These are phyloP conservation scores for Scaptomyza tumidula DNA, from an alignment of 2,888 invertebrate species.

Conservation along the genomic window DNA sequence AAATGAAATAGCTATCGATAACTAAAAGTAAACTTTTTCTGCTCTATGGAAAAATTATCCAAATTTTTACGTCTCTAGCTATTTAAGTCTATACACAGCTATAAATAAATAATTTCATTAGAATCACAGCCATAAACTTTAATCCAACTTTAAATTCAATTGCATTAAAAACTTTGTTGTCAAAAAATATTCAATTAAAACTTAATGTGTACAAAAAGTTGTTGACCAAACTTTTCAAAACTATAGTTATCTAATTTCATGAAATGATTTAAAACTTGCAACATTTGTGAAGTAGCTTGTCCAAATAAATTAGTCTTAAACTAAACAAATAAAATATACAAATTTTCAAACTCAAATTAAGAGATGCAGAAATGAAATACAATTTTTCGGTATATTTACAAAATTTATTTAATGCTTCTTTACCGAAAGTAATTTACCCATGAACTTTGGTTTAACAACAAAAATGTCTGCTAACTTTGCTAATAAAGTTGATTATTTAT, in stretches of 20 bases:
- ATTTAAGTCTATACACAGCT: neutral
- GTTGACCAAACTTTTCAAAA: neutral
- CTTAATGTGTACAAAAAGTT: neutral
- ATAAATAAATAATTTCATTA: neutral
- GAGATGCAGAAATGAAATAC: neutral
- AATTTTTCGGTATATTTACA: neutral
- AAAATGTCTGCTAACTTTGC: neutral
- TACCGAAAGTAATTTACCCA: neutral
- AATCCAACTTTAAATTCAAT: neutral
- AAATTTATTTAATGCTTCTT: neutral
- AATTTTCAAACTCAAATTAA: neutral
- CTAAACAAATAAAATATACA: slow-evolving; percentile 4
- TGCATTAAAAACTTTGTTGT: neutral
- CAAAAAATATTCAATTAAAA: neutral
- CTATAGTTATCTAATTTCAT: neutral
- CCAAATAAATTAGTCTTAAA: slow-evolving; percentile 7
- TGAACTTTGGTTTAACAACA: neutral
- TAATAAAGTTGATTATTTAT: slow-evolving; percentile 6
- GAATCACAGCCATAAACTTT: neutral
- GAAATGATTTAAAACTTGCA: neutral
- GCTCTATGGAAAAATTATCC: too few relatives aligned
- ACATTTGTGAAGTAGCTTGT: neutral
- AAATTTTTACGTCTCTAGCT: too few relatives aligned
- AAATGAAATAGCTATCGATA: too few relatives aligned
- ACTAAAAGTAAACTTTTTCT: too few relatives aligned